Evolutionary conservation across 2,113 vertebrate species (phyloP), one percentile per base, ranked within the genome.

Genomic region (Rana temporaria): DNA sequence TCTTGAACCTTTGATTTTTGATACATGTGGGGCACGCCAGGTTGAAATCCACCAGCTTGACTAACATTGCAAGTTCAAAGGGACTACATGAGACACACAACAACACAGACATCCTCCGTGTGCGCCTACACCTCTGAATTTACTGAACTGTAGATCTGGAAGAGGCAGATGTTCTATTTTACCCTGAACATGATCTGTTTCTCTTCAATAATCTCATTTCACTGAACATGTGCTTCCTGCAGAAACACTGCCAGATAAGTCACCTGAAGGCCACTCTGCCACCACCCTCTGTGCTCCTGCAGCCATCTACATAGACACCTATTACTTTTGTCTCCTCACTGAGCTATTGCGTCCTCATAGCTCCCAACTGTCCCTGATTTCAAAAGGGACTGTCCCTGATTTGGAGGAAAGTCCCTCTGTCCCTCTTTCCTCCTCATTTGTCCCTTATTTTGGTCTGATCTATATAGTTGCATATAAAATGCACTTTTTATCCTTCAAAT

Each of bases 221-320:
- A 72, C 20, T 42, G 66, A 71, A 72, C 68, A 63, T 81, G 67
- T 60, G 56, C 59, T 81, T 81, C 79, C 69, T 73, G 69, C 62
- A 64, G 67, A 71, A 57, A 62, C 57, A 63, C 56, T 26, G 53
- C 57, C 55, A 26, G 57, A 59, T 63, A 63, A 32, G 60, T 81
- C 79, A 65, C 69, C 79, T 55, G 42, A 70, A 71, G 62, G 59
- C 38, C 24, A 65, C 24, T 71, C 73, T 14, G 24, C 34, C 38
- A 17, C 34, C 30, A 75, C 32, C n/a, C 11, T 52, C 55, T 30
- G n/a, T n/a, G 42, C 67, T 70, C 38, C 22, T 66, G 22, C 12
- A 20, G 42, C 60, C 56, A 75, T 57, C 32, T 62, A n/a, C 30
- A 73, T 73, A 59, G 11, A 34, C 57, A 73, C 71, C 71, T 73